Conservation (phyloP, 2,797 vertebrate genomes). For the Poeciliopsis gracilis region DNA sequence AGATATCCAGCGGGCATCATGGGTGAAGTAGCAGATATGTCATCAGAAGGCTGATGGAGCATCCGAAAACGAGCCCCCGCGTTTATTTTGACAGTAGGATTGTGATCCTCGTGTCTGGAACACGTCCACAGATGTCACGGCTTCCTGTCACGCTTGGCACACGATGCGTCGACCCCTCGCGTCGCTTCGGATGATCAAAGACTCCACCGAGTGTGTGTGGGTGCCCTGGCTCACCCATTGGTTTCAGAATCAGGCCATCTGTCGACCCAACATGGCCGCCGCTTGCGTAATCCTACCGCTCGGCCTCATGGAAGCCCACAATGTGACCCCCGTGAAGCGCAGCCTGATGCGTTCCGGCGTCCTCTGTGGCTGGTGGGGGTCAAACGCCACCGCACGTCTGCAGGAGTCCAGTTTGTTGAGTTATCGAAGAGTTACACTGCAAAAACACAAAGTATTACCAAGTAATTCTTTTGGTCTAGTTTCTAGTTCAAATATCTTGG, state of each 20-base stretch:
- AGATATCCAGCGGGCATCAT: background rate
- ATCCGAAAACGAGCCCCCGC: background rate
- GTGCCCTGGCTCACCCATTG: background rate
- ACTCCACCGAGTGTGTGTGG: background rate
- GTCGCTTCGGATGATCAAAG: background rate
- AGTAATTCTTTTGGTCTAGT: too few relatives aligned
- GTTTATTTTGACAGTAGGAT: background rate
- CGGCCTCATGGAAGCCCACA: background rate
- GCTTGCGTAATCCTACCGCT: background rate
- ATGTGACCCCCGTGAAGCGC: background rate
- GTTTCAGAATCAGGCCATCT: constrained; percentile 4
- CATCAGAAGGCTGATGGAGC: background rate
- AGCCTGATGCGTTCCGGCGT: background rate
- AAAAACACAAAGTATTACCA: too few relatives aligned
- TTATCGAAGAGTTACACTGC: background rate
- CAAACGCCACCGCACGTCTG: background rate
- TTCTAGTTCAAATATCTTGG: too few relatives aligned
- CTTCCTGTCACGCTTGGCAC: constrained; percentile 1
- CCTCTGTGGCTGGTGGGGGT: background rate
- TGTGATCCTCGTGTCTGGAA: background rate
- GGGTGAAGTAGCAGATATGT: background rate
- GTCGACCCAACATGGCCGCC: background rate
- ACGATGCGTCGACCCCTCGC: background rate
- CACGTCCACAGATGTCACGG: background rate
- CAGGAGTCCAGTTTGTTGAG: background rate